phyloP scores from a whole-genome alignment of 2,888 invertebrate species.

The Chrysodeixis includens region DNA sequence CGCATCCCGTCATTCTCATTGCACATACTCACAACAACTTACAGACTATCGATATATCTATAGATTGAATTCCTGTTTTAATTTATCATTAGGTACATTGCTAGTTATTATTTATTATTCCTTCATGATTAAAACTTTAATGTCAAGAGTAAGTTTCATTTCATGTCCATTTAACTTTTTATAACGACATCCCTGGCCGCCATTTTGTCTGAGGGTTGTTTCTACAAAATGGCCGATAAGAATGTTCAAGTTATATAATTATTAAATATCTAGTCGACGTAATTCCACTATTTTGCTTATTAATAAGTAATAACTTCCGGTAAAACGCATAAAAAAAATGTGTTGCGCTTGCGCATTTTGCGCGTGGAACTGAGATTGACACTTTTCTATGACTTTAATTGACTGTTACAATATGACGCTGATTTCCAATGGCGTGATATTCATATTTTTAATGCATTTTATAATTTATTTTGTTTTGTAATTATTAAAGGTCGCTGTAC shows the following conservation, averaged over 20 bases:
- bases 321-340: not conserved
- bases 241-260: not conserved
- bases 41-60: conserved; percentile 80
- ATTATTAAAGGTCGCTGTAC: not conserved
- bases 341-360: conserved; percentile 26
- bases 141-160: conserved; percentile 69
- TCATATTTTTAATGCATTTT: not conserved
- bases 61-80: conserved; percentile 81
- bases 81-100: conserved; percentile 75
- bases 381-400: not conserved
- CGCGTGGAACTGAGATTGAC: not conserved
- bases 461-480: not conserved
- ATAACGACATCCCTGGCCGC: conserved; percentile 17
- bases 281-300: not conserved
- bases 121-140: conserved; percentile 77
- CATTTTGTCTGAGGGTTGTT: conserved; percentile 39
- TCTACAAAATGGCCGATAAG: conserved; percentile 37
- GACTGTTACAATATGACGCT: conserved; percentile 19
- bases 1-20: conserved; percentile 83
- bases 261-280: conserved; percentile 23
- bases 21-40: conserved; percentile 83
- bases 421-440: not conserved
- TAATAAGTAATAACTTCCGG: not conserved
- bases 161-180: conserved; percentile 44
- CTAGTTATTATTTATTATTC: conserved; percentile 81